Percentiles rank a stretch among this genome's conserved stretches.
These are phyloP conservation scores for Aurelia aurita DNA, from an alignment of 30 jellyfish, hydroid and myxozoan genomes.

Conservation along the genomic window DNA sequence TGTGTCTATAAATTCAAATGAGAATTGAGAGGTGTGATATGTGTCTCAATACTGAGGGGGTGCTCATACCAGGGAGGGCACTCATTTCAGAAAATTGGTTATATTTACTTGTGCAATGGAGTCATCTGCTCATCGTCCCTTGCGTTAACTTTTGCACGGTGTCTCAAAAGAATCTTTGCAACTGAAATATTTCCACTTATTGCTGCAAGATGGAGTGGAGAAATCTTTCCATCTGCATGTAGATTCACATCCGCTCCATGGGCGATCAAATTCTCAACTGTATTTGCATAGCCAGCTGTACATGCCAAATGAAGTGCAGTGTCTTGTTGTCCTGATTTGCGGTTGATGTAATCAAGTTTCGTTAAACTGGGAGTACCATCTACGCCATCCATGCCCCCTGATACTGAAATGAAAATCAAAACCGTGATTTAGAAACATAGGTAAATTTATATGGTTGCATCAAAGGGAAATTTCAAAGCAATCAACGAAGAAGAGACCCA, in stretches of 20 bases:
- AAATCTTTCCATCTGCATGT: slow-evolving; percentile 73
- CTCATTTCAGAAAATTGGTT: too few relatives aligned
- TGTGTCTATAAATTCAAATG: too few relatives aligned
- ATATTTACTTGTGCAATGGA: slow-evolving; percentile 89
- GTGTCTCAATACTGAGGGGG: too few relatives aligned
- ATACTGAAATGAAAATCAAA: slow-evolving; percentile 27
- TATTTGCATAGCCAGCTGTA: slow-evolving; percentile 82
- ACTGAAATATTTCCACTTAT: slow-evolving; percentile 77
- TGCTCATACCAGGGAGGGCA: too few relatives aligned
- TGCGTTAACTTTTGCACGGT: slow-evolving; percentile 85
- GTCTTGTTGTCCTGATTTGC: slow-evolving; percentile 65
- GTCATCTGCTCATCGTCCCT: slow-evolving; percentile 83
- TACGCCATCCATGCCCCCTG: slow-evolving; percentile 45
- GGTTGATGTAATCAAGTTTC: slow-evolving; percentile 62
- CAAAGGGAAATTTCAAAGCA: too few relatives aligned
- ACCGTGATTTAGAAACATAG: too few relatives aligned
- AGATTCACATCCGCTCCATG: slow-evolving; percentile 94
- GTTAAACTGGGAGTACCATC: slow-evolving; percentile 24
- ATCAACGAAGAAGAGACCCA: too few relatives aligned
- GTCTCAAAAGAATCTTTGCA: slow-evolving; percentile 50
- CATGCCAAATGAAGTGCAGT: slow-evolving; percentile 96
- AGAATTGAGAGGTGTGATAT: too few relatives aligned
- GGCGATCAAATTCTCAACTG: slow-evolving; percentile 73
- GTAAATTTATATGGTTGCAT: too few relatives aligned
- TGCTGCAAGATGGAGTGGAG: slow-evolving; percentile 98